phyloP scores from a whole-genome alignment of 2,797 vertebrate genomes.

The Phalanger gymnotis region DNA sequence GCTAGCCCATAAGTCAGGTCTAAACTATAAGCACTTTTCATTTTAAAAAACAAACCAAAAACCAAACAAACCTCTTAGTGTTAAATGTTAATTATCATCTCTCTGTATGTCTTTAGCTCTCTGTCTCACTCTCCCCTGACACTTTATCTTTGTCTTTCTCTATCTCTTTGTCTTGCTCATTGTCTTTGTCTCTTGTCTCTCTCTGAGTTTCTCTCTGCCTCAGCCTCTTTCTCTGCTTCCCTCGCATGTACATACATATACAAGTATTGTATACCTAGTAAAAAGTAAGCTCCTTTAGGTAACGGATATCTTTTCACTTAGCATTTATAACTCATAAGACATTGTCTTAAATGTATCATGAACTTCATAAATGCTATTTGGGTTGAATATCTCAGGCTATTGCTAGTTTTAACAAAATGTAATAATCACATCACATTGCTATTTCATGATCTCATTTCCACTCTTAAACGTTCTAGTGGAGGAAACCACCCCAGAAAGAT shows the following conservation, averaged over 20 bases:
- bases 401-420: not conserved
- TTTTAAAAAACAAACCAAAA: not conserved
- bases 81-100: conserved; percentile 32
- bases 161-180: no score
- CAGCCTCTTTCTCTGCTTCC: not conserved
- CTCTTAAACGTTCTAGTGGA: not conserved
- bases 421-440: not conserved
- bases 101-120: conserved; percentile 14
- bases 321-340: not conserved
- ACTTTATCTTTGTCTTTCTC: not conserved
- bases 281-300: not conserved
- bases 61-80: not conserved
- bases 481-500: not conserved
- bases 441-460: not conserved
- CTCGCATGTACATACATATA: not conserved
- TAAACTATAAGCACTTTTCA: conserved; percentile 49
- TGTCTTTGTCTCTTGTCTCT: no score
- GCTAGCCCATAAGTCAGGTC: conserved; percentile 47
- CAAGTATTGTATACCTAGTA: not conserved
- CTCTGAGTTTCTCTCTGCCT: not conserved
- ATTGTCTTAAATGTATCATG: not conserved
- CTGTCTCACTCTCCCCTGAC: not conserved
- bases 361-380: not conserved
- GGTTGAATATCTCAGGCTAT: not conserved
- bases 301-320: not conserved